Evolutionary conservation across 2,113 vertebrate genomes (phyloP).

Genomic region (Nettapus auritus): DNA sequence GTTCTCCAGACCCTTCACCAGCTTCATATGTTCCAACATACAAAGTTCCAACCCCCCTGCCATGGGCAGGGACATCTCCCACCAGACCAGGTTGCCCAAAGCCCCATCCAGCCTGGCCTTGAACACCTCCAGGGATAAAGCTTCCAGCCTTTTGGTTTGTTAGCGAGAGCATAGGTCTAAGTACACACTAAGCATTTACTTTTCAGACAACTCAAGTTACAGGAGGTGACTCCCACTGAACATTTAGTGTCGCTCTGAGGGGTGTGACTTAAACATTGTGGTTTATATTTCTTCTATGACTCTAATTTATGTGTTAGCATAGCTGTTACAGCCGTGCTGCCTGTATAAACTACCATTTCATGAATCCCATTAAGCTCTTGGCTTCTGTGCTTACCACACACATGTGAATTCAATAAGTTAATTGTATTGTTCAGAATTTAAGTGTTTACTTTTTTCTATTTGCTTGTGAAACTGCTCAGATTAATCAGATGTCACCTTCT

Average conservation of each 20-base stretch:
- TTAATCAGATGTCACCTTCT: not conserved
- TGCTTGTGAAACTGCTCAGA: not conserved
- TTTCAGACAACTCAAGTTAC: slow-evolving; percentile 7
- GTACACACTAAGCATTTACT: not conserved
- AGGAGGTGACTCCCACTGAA: not conserved
- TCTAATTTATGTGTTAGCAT: not conserved
- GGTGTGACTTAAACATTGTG: not conserved
- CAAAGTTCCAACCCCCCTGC: no score
- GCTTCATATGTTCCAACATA: no score
- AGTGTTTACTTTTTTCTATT: not conserved
- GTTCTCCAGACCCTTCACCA: no score
- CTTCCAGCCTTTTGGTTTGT: not conserved
- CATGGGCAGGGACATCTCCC: no score
- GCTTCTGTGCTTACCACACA: not conserved
- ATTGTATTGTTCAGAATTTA: not conserved
- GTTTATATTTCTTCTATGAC: not conserved
- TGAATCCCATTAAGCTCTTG: not conserved
- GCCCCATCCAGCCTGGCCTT: no score
- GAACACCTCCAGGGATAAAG: not conserved
- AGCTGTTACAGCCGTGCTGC: not conserved
- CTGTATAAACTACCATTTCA: not conserved
- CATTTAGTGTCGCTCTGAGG: not conserved
- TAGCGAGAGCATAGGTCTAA: not conserved
- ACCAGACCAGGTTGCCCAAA: no score
- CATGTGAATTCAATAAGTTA: not conserved